Evolutionary conservation across 2,113 vertebrate genomes (phyloP).

Genomic region (Psettodes erumei): DNA sequence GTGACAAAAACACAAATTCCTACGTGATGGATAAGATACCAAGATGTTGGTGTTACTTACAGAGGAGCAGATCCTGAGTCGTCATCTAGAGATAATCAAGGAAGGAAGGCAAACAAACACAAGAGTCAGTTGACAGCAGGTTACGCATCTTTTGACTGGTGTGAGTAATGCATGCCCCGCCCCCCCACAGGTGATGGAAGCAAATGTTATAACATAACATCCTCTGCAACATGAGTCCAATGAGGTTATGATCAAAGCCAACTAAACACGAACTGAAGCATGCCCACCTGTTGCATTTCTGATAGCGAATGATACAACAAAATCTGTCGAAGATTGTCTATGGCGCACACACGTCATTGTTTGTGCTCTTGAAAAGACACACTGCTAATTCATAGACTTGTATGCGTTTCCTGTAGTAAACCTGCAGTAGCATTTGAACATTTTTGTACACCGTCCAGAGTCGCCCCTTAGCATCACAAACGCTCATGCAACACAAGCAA

Average conservation of each 20-base stretch:
- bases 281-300: constrained; percentile 35
- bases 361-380: neutral
- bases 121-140: constrained; percentile 24
- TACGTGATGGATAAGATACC: fast-evolving
- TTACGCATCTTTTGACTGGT: neutral
- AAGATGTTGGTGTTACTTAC: constrained; percentile 84
- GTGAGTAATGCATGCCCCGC: constrained; percentile 42
- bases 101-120: neutral
- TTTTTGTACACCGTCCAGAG: neutral
- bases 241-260: constrained; percentile 47
- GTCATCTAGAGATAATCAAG: constrained; percentile 84
- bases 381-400: neutral
- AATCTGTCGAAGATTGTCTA: neutral
- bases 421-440: neutral
- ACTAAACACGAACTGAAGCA: constrained; percentile 51
- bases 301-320: neutral
- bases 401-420: neutral
- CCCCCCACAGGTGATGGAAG: constrained; percentile 27
- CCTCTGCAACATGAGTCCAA: constrained; percentile 42
- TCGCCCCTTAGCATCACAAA: constrained; percentile 40
- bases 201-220: constrained; percentile 53
- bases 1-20: neutral
- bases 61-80: constrained; percentile 93
- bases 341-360: neutral
- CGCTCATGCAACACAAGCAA: constrained; percentile 74